A percentile compares a stretch with the other conserved stretches of the same genome.
Conservation (phyloP, 1,140 invertebrate species). For the Anthonomus grandis region DNA sequence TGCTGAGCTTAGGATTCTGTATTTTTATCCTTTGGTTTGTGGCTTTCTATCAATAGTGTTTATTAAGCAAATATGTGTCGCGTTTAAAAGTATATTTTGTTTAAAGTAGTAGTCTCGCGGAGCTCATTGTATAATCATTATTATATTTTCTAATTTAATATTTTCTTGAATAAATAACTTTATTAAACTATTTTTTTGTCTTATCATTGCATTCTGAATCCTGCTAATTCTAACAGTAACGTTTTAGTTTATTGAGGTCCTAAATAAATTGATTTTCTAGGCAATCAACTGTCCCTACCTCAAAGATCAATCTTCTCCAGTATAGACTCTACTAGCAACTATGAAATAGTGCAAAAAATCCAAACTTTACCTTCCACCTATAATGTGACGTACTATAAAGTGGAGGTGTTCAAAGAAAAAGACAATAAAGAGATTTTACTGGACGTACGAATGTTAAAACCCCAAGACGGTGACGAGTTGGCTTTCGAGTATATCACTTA, state of each 20-base stretch:
- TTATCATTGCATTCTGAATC: background rate
- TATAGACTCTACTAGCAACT: slow-evolving; percentile 17
- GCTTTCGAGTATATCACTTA: slow-evolving; percentile 32
- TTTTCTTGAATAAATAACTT: background rate
- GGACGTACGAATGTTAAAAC: slow-evolving; percentile 28
- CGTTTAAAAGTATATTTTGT: background rate
- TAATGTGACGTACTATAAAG: slow-evolving; percentile 31
- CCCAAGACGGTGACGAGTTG: background rate
- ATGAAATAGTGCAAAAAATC: slow-evolving; percentile 24
- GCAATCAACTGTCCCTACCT: background rate
- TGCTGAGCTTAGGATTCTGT: background rate
- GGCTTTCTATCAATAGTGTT: background rate
- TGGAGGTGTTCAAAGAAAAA: slow-evolving; percentile 31
- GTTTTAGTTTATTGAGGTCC: background rate
- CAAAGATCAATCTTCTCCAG: slow-evolving; percentile 8
- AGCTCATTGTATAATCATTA: background rate
- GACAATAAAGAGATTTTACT: slow-evolving; percentile 21
- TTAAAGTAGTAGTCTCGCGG: background rate
- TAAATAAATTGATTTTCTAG: slow-evolving; percentile 7
- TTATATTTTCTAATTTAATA: background rate
- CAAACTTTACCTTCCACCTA: slow-evolving; percentile 25
- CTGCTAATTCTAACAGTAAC: background rate
- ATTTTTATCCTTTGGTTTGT: background rate
- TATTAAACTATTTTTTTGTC: background rate
- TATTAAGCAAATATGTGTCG: background rate